A percentile compares a stretch with the other conserved stretches of the same genome.
phyloP scores from a whole-genome alignment of 2,888 invertebrate genomes.

The Disparrhopalites patrizii region DNA sequence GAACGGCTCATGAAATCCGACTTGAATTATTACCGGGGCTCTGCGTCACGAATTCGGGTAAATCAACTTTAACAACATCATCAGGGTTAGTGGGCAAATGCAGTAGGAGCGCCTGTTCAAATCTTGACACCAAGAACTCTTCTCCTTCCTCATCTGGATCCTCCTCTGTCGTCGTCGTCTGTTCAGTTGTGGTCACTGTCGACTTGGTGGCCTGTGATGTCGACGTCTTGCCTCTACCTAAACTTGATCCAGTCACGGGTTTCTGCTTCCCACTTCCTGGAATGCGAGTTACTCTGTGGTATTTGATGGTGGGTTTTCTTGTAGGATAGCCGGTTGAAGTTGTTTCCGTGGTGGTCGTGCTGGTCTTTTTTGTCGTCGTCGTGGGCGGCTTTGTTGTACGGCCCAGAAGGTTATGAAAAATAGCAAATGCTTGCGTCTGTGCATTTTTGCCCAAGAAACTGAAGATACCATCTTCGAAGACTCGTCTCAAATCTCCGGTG shows the following conservation, averaged over 20 bases:
- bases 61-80: neutral
- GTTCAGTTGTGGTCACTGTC: neutral
- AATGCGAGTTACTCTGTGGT: neutral
- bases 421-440: neutral
- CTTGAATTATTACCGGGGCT: too few species aligned
- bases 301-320: constrained; percentile 10
- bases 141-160: constrained; percentile 3
- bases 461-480: constrained; percentile 19
- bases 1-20: too few species aligned
- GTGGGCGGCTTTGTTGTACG: neutral
- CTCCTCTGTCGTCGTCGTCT: neutral
- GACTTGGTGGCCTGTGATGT: neutral
- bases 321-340: neutral
- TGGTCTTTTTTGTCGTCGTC: neutral
- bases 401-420: constrained; percentile 13
- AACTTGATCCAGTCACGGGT: neutral
- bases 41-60: too few species aligned
- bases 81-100: constrained; percentile 7
- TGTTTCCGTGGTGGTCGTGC: neutral
- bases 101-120: constrained; percentile 8
- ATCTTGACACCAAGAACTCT: neutral
- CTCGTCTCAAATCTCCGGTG: constrained; percentile 12
- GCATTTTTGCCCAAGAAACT: constrained; percentile 3
- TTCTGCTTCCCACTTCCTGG: neutral
- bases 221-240: neutral